Conservation (phyloP, 2,888 invertebrate genomes). For the Lottia scabra region DNA sequence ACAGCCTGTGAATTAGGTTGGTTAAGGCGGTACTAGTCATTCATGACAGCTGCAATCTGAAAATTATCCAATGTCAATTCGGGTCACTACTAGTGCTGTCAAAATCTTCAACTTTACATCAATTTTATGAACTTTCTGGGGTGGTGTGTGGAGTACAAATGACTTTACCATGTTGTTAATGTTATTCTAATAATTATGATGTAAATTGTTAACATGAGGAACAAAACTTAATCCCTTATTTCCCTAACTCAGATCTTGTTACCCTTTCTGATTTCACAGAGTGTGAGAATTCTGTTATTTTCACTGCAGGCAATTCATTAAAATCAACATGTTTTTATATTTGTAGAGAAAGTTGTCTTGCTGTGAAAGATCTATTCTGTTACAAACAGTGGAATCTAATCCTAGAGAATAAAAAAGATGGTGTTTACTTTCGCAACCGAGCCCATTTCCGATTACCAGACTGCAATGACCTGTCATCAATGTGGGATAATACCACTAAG, state of each 20-base stretch:
- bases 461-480: constrained; percentile 83
- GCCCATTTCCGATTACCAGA: constrained; percentile 90
- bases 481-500: constrained; percentile 74
- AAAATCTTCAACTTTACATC: neutral
- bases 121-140: neutral
- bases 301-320: too few relatives aligned
- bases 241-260: too few relatives aligned
- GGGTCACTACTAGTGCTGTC: neutral
- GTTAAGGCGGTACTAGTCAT: neutral
- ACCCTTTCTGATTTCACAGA: too few relatives aligned
- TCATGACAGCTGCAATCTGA: neutral
- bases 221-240: neutral
- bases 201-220: neutral
- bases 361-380: constrained; percentile 90
- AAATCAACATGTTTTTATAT: too few relatives aligned
- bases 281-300: too few relatives aligned
- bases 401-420: constrained; percentile 85
- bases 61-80: neutral
- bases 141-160: neutral
- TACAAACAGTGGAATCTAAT: constrained; percentile 93
- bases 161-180: neutral
- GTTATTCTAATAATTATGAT: constrained; percentile 3
- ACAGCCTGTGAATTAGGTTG: neutral
- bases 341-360: constrained; percentile 88
- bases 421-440: constrained; percentile 82